Evolutionary conservation across 2,888 invertebrate genomes (phyloP).

Genomic region (Tipula vernalis): DNA sequence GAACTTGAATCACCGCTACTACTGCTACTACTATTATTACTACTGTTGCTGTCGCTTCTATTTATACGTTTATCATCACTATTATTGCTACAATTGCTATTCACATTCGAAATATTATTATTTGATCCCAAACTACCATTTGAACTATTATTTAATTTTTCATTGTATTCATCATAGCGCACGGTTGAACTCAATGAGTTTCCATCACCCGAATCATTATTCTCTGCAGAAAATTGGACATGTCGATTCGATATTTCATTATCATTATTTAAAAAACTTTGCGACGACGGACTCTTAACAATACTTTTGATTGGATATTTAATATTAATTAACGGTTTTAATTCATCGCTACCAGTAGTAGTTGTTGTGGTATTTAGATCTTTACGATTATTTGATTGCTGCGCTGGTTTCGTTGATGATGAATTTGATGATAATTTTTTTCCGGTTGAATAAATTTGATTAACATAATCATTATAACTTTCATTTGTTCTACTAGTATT

Average conservation of each 20-base stretch:
- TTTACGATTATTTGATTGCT: conserved; percentile 14
- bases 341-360: conserved; percentile 4
- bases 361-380: not conserved
- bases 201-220: not conserved
- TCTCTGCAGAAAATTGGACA: not conserved
- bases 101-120: not conserved
- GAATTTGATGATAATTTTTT: not conserved
- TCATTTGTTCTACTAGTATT: conserved; percentile 5
- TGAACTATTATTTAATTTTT: not conserved
- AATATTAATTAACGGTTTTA: not conserved
- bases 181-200: not conserved
- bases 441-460: conserved; percentile 16
- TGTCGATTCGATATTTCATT: not conserved
- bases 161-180: not conserved
- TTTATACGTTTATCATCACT: conserved; percentile 4
- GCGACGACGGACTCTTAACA: conserved; percentile 21
- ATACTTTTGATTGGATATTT: conserved; percentile 19
- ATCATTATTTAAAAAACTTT: conserved; percentile 20
- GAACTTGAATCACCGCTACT: conserved; percentile 22
- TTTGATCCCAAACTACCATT: not conserved
- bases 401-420: not conserved
- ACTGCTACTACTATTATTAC: not conserved
- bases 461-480: conserved; percentile 19
- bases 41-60: not conserved
- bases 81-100: not conserved